phyloP scores from a whole-genome alignment of 2,113 vertebrate species.

The Herpetotheres cachinnans region DNA sequence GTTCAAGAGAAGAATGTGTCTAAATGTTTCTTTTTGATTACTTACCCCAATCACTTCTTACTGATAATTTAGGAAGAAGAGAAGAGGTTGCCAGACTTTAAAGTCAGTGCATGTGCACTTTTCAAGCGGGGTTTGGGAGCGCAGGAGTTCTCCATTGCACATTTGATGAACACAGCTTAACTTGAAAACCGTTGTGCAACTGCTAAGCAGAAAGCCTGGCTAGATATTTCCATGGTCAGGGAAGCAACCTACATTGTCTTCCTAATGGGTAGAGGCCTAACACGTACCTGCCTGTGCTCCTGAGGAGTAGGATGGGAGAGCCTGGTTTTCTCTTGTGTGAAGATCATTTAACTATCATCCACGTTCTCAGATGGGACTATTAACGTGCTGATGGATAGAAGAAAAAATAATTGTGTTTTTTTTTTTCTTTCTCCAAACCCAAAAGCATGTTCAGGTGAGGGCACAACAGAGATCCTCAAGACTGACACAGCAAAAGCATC shows the following conservation, averaged over 20 bases:
- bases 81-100: neutral
- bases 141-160: neutral
- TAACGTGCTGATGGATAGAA: neutral
- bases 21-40: neutral
- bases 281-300: neutral
- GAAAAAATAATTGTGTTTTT: accelerated
- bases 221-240: neutral
- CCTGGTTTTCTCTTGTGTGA: neutral
- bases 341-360: neutral
- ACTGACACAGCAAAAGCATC: neutral
- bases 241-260: neutral
- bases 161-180: neutral
- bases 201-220: neutral
- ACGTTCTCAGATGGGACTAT: neutral
- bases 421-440: neutral
- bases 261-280: neutral
- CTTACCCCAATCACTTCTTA: neutral
- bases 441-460: neutral
- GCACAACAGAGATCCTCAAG: neutral
- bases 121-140: neutral
- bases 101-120: neutral
- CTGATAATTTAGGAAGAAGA: neutral
- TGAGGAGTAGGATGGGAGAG: neutral
- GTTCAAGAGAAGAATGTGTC: neutral
- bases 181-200: neutral